Evolutionary conservation across 1,140 invertebrate species (phyloP), one percentile per base, ranked within the genome.

Genomic region (Drosophila pachea): DNA sequence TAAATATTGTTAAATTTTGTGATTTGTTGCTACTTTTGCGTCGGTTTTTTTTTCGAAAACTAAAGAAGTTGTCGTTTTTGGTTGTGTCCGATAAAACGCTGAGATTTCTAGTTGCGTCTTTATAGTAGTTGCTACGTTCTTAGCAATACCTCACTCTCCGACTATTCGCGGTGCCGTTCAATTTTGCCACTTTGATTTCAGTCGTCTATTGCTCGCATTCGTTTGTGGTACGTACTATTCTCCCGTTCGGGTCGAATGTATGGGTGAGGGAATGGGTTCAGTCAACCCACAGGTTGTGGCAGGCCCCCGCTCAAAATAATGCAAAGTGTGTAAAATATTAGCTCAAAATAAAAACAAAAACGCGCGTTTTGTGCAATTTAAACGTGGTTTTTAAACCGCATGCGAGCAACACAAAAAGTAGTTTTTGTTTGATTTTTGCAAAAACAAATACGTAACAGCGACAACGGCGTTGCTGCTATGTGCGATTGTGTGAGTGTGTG

Each of bases 401-500:
- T 49, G 35, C 55, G 11, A 36, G 48, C 31, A 50, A 40, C 55
- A 67, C 58, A 54, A 43, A 54, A 65, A 54, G 54, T 62, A 32
- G 22, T 22, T 22, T 22, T 72, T 74, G 59, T 73, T 68, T 75
- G 53, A 76, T 66, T 77, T 83, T 74, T 71, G 79, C 79, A 84
- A 83, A 84, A 86, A 84, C 81, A 84, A 86, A 77, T 76, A 84
- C 79, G 79, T 84, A 84, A 84, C 79, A 86, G 38, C 38, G 55
- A 53, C 76, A 78, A 54, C 68, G 65, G 63, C 55, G 29, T 35
- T 49, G 47, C 35, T 38, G 35, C n/a, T 32, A 40, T 43, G 31
- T 43, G 43, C 50, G 22, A 22, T 2, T 43, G 50, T 38, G 58
- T 67, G 48, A 68, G 72, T 52, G 76, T 68, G 42, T 16, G 52